Conservation (phyloP, 2,888 invertebrate genomes). For the Ommatoiulus sabulosus region DNA sequence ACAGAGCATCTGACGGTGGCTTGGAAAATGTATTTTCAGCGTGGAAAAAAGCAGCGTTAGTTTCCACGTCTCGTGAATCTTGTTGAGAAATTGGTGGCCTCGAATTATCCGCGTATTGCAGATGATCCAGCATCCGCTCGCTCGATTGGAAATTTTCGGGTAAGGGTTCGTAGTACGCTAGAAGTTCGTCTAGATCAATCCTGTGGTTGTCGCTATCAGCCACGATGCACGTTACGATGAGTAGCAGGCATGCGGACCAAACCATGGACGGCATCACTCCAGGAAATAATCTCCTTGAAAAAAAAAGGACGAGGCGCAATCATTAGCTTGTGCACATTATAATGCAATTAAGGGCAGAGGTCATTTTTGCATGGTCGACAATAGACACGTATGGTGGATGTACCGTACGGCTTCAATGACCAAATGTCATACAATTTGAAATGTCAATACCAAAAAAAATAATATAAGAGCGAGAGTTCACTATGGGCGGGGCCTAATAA, state of each 20-base stretch:
- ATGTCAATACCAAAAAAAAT: no score
- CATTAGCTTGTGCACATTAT: no score
- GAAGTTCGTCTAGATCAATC: constrained; percentile 8
- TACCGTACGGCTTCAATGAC: no score
- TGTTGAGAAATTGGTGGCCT: neutral
- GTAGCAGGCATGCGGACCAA: neutral
- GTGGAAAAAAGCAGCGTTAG: neutral
- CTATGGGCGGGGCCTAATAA: no score
- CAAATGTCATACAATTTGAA: no score
- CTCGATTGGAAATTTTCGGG: constrained; percentile 4
- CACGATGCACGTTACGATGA: neutral
- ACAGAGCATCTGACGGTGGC: neutral
- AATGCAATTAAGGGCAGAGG: no score
- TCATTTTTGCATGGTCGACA: no score
- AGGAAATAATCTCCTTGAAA: neutral
- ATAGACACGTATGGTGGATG: no score
- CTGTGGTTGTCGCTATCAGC: constrained; percentile 23
- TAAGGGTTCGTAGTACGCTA: constrained; percentile 18
- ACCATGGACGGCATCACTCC: constrained; percentile 38
- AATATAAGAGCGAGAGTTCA: no score
- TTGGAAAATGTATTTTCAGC: neutral
- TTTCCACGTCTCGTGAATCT: neutral
- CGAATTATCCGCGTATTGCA: neutral
- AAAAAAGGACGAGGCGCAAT: neutral
- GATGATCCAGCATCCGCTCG: constrained; percentile 40